Percentiles rank a stretch among this genome's conserved stretches.
Evolutionary conservation across 2,797 vertebrate species (phyloP).

Genomic region (Agapornis canus): DNA sequence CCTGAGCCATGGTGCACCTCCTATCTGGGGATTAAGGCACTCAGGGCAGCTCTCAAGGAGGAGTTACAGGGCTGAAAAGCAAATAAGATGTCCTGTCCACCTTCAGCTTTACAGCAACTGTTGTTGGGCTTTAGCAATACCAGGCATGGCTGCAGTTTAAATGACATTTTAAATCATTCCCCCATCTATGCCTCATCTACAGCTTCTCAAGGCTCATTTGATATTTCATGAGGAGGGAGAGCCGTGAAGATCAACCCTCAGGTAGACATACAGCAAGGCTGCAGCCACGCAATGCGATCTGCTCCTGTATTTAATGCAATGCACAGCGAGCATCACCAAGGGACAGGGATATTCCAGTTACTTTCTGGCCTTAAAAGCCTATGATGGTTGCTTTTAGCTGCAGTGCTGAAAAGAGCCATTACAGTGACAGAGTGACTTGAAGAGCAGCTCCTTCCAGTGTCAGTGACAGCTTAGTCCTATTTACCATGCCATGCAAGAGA

Average conservation of each 20-base stretch:
- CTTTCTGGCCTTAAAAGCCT: neutral
- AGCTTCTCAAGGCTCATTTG: neutral
- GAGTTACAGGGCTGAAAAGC: neutral
- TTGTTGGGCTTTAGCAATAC: neutral
- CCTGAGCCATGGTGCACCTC: accelerated
- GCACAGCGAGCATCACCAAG: neutral
- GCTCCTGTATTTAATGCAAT: neutral
- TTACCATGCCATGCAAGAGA: neutral
- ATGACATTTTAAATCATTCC: neutral
- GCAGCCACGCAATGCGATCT: accelerated
- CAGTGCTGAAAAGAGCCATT: neutral
- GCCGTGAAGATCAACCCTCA: neutral
- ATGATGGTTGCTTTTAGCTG: neutral
- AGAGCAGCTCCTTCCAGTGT: neutral
- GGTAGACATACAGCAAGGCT: neutral
- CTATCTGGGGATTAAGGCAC: neutral
- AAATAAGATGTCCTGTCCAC: neutral
- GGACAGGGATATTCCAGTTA: neutral
- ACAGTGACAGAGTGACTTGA: neutral
- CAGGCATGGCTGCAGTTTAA: neutral
- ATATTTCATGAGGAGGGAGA: neutral
- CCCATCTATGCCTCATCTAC: neutral
- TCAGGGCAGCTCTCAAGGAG: neutral
- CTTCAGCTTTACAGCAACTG: neutral
- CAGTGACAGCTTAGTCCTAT: neutral